Conservation (phyloP, 2,888 invertebrate species). For the Litoditis marina region DNA sequence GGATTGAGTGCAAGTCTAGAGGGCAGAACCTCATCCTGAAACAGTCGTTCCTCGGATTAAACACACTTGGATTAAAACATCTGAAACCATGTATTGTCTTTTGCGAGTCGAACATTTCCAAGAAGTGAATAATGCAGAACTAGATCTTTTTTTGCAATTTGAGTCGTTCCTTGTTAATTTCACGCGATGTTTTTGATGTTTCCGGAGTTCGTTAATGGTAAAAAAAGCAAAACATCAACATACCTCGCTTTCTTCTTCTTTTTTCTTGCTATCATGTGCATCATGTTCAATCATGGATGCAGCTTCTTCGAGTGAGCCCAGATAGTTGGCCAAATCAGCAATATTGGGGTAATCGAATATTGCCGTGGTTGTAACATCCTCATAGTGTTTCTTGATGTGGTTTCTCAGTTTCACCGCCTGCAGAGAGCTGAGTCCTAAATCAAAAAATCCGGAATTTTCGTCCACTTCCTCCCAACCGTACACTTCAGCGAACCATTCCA, state of each 20-base stretch:
- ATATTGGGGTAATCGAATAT: slow-evolving; percentile 43
- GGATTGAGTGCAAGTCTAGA: slow-evolving; percentile 4
- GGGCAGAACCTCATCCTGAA: slow-evolving; percentile 1
- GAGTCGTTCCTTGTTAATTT: too few species aligned
- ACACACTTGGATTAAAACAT: too few species aligned
- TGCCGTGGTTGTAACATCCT: slow-evolving; percentile 28
- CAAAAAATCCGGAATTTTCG: slow-evolving; percentile 39
- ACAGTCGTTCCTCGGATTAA: too few species aligned
- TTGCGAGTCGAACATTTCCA: too few species aligned
- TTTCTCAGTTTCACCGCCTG: slow-evolving; percentile 36
- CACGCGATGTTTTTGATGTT: too few species aligned
- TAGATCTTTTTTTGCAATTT: too few species aligned
- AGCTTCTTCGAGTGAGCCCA: slow-evolving; percentile 25
- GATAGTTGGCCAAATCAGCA: slow-evolving; percentile 23
- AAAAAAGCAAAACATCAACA: too few species aligned
- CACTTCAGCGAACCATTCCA: slow-evolving; percentile 32
- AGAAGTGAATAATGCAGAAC: too few species aligned
- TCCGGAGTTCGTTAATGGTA: too few species aligned
- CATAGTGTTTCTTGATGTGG: slow-evolving; percentile 29
- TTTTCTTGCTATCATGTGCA: not conserved
- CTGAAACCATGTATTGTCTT: too few species aligned
- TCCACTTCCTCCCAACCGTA: slow-evolving; percentile 40
- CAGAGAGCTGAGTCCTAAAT: slow-evolving; percentile 37
- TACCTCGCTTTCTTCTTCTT: slow-evolving; percentile 15
- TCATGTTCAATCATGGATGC: slow-evolving; percentile 17